A percentile compares a stretch with the other conserved stretches of the same genome.
These are phyloP conservation scores for Magallana gigas DNA, from an alignment of 1,140 invertebrate genomes.

Conservation along the genomic window DNA sequence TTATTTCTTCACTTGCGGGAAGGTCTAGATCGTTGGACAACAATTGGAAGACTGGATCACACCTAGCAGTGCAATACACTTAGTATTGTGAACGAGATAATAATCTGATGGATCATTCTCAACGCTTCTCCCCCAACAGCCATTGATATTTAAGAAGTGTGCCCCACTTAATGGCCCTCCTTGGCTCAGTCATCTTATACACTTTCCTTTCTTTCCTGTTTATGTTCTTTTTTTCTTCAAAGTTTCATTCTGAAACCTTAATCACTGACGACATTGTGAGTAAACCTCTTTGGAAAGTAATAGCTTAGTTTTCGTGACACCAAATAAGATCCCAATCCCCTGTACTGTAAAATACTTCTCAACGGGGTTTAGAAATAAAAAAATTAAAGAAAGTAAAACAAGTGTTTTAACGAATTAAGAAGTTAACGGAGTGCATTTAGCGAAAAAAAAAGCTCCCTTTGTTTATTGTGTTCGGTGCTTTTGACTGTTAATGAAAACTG, in stretches of 20 bases:
- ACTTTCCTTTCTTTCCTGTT: not conserved
- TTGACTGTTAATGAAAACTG: conserved; percentile 4
- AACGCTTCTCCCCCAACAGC: not conserved
- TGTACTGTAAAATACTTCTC: not conserved
- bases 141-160: not conserved
- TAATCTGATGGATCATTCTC: not conserved
- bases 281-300: not conserved
- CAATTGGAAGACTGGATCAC: not conserved
- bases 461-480: not conserved
- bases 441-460: not conserved
- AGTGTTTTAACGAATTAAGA: not conserved
- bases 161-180: not conserved
- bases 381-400: not conserved
- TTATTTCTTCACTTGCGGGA: not conserved
- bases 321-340: not conserved
- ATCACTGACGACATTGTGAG: not conserved
- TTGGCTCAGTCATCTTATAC: conserved; percentile 22
- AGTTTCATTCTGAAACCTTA: not conserved
- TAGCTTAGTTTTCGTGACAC: not conserved
- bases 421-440: not conserved
- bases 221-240: not conserved
- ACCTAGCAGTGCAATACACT: not conserved
- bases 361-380: not conserved
- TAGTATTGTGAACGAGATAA: conserved; percentile 11
- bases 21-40: not conserved